These are phyloP conservation scores for Struthio camelus DNA, from an alignment of 2,113 vertebrate genomes.

Conservation along the genomic window DNA sequence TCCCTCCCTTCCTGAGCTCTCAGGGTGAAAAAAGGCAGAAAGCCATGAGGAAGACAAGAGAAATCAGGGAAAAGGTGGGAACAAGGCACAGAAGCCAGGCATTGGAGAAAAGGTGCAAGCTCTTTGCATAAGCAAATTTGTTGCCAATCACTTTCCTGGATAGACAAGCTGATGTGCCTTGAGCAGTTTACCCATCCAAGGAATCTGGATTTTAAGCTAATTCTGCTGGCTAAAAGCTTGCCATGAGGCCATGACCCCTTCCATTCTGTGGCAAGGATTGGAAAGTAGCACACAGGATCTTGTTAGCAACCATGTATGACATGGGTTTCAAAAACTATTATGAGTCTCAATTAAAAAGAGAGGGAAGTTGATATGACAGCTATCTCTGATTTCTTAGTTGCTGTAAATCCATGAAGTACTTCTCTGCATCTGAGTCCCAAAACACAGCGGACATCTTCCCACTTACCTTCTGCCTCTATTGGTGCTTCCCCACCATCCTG, in stretches of 20 bases:
- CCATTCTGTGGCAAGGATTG: neutral
- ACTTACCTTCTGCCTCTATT: neutral
- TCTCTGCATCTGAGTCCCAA: neutral
- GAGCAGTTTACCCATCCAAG: neutral
- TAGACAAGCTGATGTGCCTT: neutral
- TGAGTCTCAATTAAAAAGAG: neutral
- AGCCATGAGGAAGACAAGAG: neutral
- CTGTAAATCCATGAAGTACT: neutral
- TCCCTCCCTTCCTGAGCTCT: neutral
- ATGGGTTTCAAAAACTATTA: neutral
- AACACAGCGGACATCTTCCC: neutral
- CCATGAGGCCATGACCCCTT: neutral
- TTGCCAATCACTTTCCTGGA: neutral
- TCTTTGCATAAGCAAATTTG: neutral
- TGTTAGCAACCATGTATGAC: neutral
- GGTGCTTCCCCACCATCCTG: neutral
- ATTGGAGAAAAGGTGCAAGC: neutral
- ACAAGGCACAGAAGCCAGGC: neutral
- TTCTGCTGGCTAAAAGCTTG: neutral
- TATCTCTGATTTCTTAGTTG: neutral
- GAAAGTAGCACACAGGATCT: neutral
- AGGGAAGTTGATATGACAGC: rapidly evolving
- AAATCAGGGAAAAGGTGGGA: neutral
- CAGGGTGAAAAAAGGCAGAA: neutral
- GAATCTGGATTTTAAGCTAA: neutral